Conservation (phyloP, 2,113 vertebrate genomes). For the Aphelocoma coerulescens region DNA sequence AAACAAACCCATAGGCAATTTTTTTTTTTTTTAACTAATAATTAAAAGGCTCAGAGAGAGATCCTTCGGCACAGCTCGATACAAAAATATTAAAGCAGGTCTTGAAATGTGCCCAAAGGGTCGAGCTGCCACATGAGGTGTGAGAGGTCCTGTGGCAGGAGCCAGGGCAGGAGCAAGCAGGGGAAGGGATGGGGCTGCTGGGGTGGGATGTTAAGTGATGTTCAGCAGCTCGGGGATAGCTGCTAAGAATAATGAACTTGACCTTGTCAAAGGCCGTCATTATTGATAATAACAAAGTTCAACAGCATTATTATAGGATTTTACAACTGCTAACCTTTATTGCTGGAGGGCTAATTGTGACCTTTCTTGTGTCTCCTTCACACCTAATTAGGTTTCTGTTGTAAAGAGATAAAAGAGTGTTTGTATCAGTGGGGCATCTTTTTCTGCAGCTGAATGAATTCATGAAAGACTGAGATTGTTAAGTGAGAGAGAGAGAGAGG, state of each 20-base stretch:
- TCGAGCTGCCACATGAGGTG: rapidly evolving
- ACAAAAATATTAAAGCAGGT: neutral
- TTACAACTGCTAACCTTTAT: constrained; percentile 69
- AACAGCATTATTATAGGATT: constrained; percentile 55
- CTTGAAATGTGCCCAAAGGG: neutral
- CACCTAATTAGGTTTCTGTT: constrained; percentile 63
- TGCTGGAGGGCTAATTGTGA: constrained; percentile 59
- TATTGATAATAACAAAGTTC: constrained; percentile 55
- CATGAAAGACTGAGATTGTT: constrained; percentile 50
- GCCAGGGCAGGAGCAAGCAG: neutral
- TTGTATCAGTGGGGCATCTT: constrained; percentile 49
- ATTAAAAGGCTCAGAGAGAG: neutral
- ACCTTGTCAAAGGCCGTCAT: constrained; percentile 53
- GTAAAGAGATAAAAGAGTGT: constrained; percentile 67
- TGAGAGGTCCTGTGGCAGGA: neutral
- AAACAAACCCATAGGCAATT: neutral
- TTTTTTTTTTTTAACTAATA: neutral
- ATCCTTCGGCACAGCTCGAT: neutral
- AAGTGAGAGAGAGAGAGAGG: neutral
- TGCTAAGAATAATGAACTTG: constrained; percentile 23
- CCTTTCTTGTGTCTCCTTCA: constrained; percentile 64
- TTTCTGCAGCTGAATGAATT: constrained; percentile 44
- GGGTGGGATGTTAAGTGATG: neutral
- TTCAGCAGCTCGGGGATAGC: neutral
- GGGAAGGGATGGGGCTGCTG: neutral